phyloP scores from a whole-genome alignment of 1,140 invertebrate species.

The Idris sp. region DNA sequence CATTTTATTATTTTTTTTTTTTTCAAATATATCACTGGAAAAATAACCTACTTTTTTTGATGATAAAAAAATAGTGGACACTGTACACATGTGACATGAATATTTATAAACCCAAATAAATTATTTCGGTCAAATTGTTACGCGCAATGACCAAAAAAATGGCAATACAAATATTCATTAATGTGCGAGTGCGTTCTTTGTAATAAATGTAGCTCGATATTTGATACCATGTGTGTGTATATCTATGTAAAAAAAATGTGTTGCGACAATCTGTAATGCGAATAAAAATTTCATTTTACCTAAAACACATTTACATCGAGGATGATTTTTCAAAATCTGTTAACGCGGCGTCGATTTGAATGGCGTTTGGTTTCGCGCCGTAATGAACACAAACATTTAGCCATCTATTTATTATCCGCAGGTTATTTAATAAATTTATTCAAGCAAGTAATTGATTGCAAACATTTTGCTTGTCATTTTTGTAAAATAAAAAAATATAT shows the following conservation, averaged over 20 bases:
- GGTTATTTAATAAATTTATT: slow-evolving; percentile 56
- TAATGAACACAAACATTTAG: slow-evolving; percentile 47
- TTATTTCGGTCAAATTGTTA: slow-evolving; percentile 35
- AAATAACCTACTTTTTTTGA: too few relatives aligned
- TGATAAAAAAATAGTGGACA: too few relatives aligned
- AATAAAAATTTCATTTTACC: slow-evolving; percentile 51
- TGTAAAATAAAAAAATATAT: too few relatives aligned
- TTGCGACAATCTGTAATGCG: slow-evolving; percentile 35
- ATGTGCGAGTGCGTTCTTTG: slow-evolving; percentile 28
- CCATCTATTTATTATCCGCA: slow-evolving; percentile 54
- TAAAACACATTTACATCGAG: slow-evolving; percentile 41
- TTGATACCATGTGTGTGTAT: too few relatives aligned
- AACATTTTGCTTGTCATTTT: too few relatives aligned
- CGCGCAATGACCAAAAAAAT: slow-evolving; percentile 18
- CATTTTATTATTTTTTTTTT: too few relatives aligned
- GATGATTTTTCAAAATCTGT: slow-evolving; percentile 36
- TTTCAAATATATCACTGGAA: too few relatives aligned
- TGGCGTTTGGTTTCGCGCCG: slow-evolving; percentile 34
- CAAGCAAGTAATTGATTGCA: slow-evolving; percentile 48
- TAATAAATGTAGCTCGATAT: slow-evolving; percentile 51
- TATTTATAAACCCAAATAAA: too few relatives aligned
- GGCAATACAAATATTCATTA: slow-evolving; percentile 39
- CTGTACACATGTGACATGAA: too few relatives aligned
- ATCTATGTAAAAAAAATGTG: slow-evolving; percentile 44
- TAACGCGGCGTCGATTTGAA: slow-evolving; percentile 44